phyloP scores from a whole-genome alignment of 2,888 invertebrate genomes.

The Mesochorus sp. region DNA sequence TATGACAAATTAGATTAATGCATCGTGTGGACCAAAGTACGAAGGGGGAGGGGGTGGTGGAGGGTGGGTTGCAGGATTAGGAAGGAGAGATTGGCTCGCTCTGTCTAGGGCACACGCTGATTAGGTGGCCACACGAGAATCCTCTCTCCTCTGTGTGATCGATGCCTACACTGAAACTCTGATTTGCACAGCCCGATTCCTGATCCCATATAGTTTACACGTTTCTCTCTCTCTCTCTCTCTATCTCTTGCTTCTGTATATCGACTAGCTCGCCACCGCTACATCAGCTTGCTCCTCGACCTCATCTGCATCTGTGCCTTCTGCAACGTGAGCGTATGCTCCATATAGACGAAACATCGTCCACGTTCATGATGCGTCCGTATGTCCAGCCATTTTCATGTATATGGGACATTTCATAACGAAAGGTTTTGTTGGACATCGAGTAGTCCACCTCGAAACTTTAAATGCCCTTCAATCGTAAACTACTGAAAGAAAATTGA shows the following conservation, averaged over 20 bases:
- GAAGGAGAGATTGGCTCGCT: constrained; percentile 38
- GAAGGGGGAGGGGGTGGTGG: constrained; percentile 59
- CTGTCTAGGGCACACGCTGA: constrained; percentile 69
- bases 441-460: too few species aligned
- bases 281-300: constrained; percentile 59
- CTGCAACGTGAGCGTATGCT: background rate
- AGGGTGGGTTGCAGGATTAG: constrained; percentile 42
- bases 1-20: constrained; percentile 79
- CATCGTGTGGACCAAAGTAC: constrained; percentile 72
- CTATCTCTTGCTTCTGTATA: constrained; percentile 24
- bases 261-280: constrained; percentile 24
- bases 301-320: constrained; percentile 78
- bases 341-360: constrained; percentile 16
- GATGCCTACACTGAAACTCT: constrained; percentile 64
- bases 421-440: too few species aligned
- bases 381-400: too few species aligned
- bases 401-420: too few species aligned
- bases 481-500: too few species aligned
- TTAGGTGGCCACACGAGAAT: constrained; percentile 71
- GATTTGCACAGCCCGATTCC: background rate
- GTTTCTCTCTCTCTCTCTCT: constrained; percentile 14
- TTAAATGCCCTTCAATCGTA: too few species aligned
- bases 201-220: too few species aligned
- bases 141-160: constrained; percentile 71
- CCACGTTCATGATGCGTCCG: constrained; percentile 63